Evolutionary conservation across 2,888 invertebrate species (phyloP).

Genomic region (Pogonocherus hispidulus): DNA sequence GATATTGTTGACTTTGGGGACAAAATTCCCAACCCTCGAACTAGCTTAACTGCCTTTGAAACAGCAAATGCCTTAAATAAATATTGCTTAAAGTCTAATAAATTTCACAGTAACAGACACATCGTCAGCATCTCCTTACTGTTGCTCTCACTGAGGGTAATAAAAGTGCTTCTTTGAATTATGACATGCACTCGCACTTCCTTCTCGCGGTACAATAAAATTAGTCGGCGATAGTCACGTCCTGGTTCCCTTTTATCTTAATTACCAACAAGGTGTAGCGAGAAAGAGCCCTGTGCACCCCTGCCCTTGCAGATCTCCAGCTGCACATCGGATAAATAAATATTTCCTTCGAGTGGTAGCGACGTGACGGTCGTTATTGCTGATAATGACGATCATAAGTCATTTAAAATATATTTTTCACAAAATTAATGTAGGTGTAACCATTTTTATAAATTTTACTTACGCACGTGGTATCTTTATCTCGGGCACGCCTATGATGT

Average conservation of each 20-base stretch:
- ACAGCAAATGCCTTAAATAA: not conserved
- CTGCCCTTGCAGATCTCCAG: slow-evolving; percentile 26
- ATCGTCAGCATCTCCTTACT: not conserved
- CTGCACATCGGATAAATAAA: slow-evolving; percentile 13
- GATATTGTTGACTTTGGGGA: too few species aligned
- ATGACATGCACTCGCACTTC: slow-evolving; percentile 11
- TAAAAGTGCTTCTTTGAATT: slow-evolving; percentile 10
- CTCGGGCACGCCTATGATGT: too few species aligned
- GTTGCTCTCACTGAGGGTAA: slow-evolving; percentile 1
- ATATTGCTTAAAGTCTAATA: not conserved
- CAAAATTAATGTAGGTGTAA: too few species aligned
- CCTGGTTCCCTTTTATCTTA: slow-evolving; percentile 47
- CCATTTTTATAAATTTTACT: too few species aligned
- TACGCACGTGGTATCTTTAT: too few species aligned
- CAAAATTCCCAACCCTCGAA: too few species aligned
- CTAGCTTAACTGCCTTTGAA: too few species aligned
- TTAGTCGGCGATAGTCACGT: slow-evolving; percentile 46
- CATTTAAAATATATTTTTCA: too few species aligned
- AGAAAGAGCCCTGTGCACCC: not conserved
- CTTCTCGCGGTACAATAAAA: slow-evolving; percentile 40
- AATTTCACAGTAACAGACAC: not conserved
- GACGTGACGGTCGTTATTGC: not conserved
- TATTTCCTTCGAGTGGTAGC: not conserved
- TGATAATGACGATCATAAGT: too few species aligned
- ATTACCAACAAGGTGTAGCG: slow-evolving; percentile 33